These are phyloP conservation scores for Eulemur rufifrons DNA, from an alignment of 2,113 vertebrate genomes.

Conservation along the genomic window DNA sequence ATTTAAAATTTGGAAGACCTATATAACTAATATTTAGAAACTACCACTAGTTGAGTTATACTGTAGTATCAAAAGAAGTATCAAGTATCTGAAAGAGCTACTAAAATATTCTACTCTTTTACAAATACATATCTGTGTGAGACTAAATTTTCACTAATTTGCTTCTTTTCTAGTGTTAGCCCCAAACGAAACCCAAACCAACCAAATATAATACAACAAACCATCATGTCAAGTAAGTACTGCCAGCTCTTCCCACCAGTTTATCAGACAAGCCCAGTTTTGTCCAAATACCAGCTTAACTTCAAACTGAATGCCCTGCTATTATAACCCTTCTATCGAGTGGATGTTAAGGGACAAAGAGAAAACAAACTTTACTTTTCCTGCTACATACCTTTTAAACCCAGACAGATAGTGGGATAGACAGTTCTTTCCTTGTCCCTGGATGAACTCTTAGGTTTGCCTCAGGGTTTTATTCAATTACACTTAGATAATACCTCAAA, in stretches of 20 bases:
- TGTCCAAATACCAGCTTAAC: neutral
- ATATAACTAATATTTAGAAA: neutral
- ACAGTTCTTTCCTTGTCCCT: neutral
- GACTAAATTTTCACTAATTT: neutral
- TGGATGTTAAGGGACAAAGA: neutral
- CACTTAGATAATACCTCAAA: neutral
- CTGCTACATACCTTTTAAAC: neutral
- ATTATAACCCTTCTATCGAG: neutral
- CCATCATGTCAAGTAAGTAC: no score
- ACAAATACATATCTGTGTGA: neutral
- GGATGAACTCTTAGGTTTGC: neutral
- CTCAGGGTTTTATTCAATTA: neutral
- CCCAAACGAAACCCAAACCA: neutral
- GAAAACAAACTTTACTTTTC: neutral
- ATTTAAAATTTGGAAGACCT: neutral
- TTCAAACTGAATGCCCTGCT: neutral
- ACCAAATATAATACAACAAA: neutral
- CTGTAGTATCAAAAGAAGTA: neutral
- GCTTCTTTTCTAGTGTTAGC: neutral
- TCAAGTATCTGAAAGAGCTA: neutral
- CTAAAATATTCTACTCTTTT: neutral
- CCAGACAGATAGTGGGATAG: neutral
- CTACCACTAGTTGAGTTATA: neutral
- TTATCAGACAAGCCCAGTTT: neutral
- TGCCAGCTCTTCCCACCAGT: fast-evolving